Evolutionary conservation across 1,140 invertebrate species (phyloP), one percentile per base, ranked within the genome.

Genomic region (Neodiprion fabricii): DNA sequence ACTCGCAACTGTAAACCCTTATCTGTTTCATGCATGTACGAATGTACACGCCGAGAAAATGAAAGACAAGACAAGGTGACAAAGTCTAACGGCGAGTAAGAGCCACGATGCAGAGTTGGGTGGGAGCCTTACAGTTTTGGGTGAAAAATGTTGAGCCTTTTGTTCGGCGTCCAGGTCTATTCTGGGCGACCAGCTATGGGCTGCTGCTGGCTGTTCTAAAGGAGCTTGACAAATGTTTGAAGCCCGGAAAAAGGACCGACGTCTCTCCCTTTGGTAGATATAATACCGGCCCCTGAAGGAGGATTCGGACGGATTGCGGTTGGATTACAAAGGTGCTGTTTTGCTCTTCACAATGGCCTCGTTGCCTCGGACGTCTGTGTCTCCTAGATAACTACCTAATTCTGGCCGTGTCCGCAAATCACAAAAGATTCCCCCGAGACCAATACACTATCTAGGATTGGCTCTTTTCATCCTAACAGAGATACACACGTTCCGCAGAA

Each of bases 161-260:
- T 61, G 53, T 61, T 61, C 53, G 8, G 3, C 53, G 11, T 40
- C 5, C 28, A 40, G n/a, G 53, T 61, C 53, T 61, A 61, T 61
- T 61, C 53, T 61, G n/a, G 53, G 53, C 3, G 8, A 61, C 53
- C 28, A 2, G 28, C 28, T 40, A 40, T 40, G 28, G 28, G 28
- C 28, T 40, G 28, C 28, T 5, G 28, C 28, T 61, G 11, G 11
- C n/a, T 61, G 53, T 61, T 61, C 53, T 61, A 61, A 17, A 61
- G 53, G n/a, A 61, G 53, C n/a, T 17, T 61, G 53, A 61, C 53
- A 61, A 61, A 61, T 61, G 53, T 61, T 61, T 61, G 53, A 14
- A 61, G 53, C 53, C n/a, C 53, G 53, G n/a, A 61, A 61, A 61
- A 61, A 61, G 53, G 11, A 61, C 53, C 3, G n/a, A 11, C 53